Base-by-base conservation (phyloP, 2,113 vertebrate genomes). In the Phalacrocorax aristotelis region DNA sequence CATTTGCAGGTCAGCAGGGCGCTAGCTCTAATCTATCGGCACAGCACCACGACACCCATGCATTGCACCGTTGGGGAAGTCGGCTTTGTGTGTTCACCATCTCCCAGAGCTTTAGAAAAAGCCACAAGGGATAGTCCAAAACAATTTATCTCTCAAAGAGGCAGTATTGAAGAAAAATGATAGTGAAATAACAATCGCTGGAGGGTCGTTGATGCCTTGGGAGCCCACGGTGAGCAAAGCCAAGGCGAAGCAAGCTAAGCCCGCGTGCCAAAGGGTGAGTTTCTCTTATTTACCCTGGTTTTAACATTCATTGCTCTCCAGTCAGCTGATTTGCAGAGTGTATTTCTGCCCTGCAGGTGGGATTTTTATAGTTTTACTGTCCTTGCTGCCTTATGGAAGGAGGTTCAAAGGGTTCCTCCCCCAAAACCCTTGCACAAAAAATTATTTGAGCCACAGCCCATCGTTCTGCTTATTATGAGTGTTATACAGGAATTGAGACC, bases 1-100 rank as follows among this genome's bases (percentile, higher is more conserved):
- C 2, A 4, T 44, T 76, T 15, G 2, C 18, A 30, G 19, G n/a
- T 22, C 2, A 11, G 30, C 58, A 46, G 58, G 19, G 10, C 1
- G 2, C 13, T 38, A 19, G 16, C 27, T 68, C 20, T 20, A 1
- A 26, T 17, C 7, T 22, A 5, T 30, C 2, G 2, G 10, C 15
- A 2, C 3, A 29, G 76, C 34, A 17, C 17, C 6, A 1, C 4
- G 49, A 9, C 42, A 30, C 25, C 29, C 14, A 26, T 8, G 19
- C 32, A 6, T 26, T n/a, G 4, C 8, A 1, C 26, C 54, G 7
- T 1, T 42, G 40, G 23, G 7, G 60, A 18, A 13, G 23, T 22
- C 69, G 68, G 29, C 19, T 83, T 51, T 55, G 46, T n/a, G 20
- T 2, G 2, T 16, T 55, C 32, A 1, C 57, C 71, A 60, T 71